A percentile compares a stretch with the other conserved stretches of the same genome.
phyloP scores from a whole-genome alignment of 2,888 invertebrate genomes.

The Idaea biselata region DNA sequence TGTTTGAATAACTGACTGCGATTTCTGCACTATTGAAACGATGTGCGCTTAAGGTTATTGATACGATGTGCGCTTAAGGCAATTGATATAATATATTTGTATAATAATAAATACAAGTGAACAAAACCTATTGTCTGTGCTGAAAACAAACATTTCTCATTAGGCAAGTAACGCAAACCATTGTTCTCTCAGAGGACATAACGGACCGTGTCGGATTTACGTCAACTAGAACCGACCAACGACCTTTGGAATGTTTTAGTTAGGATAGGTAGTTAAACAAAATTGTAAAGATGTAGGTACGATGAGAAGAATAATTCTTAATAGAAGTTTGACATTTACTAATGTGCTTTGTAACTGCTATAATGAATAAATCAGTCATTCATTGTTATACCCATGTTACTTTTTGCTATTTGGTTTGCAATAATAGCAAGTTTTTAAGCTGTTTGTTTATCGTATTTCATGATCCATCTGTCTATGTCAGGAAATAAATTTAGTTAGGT shows the following conservation, averaged over 20 bases:
- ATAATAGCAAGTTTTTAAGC: too few relatives aligned
- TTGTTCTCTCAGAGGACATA: constrained; percentile 74
- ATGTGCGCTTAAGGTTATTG: constrained; percentile 47
- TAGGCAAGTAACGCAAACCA: constrained; percentile 72
- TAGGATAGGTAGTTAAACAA: neutral
- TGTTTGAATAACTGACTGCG: too few relatives aligned
- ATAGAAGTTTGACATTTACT: too few relatives aligned
- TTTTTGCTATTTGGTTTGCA: too few relatives aligned
- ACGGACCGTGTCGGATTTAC: constrained; percentile 74
- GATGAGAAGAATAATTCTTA: too few relatives aligned
- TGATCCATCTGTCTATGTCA: too few relatives aligned
- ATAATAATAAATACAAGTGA: constrained; percentile 63
- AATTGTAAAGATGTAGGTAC: too few relatives aligned
- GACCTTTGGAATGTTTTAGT: constrained; percentile 52
- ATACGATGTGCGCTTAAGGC: constrained; percentile 36
- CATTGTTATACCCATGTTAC: too few relatives aligned
- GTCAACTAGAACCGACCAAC: constrained; percentile 56
- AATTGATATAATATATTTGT: constrained; percentile 10
- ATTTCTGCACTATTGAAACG: neutral
- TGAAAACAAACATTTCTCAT: constrained; percentile 79
- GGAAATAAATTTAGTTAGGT: neutral
- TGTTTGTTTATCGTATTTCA: too few relatives aligned
- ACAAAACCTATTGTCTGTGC: constrained; percentile 65
- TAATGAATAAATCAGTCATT: too few relatives aligned
- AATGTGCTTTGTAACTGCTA: too few relatives aligned